Evolutionary conservation across 2,797 vertebrate genomes (phyloP).

Genomic region (Morus bassanus): DNA sequence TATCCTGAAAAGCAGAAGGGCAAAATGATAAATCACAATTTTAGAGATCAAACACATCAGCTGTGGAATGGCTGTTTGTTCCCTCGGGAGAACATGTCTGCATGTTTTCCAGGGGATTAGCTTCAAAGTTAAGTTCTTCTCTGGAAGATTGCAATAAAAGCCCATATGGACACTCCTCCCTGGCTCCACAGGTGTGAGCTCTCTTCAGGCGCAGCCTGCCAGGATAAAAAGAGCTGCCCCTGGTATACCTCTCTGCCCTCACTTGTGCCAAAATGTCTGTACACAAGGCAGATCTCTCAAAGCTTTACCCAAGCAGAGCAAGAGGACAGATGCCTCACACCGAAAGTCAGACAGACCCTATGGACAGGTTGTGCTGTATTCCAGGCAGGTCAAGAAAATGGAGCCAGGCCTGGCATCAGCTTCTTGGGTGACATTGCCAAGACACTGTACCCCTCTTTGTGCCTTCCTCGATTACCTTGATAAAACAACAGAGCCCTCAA

Average conservation of each 20-base stretch:
- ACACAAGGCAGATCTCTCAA: not conserved
- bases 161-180: not conserved
- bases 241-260: not conserved
- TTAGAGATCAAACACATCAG: not conserved
- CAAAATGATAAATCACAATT: not conserved
- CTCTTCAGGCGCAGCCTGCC: not conserved
- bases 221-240: not conserved
- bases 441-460: not conserved
- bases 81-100: not conserved
- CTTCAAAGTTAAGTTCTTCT: constrained; percentile 45
- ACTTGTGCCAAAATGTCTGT: not conserved
- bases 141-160: constrained; percentile 51
- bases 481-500: not conserved
- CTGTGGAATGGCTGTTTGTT: not conserved
- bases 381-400: not conserved
- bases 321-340: not conserved
- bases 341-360: not conserved
- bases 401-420: not conserved
- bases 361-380: not conserved
- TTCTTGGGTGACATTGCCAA: not conserved
- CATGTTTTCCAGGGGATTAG: constrained; percentile 67
- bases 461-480: not conserved
- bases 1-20: not conserved
- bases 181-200: constrained; percentile 38
- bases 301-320: not conserved